Conservation (phyloP, 1,140 invertebrate species). For the Atta texana region DNA sequence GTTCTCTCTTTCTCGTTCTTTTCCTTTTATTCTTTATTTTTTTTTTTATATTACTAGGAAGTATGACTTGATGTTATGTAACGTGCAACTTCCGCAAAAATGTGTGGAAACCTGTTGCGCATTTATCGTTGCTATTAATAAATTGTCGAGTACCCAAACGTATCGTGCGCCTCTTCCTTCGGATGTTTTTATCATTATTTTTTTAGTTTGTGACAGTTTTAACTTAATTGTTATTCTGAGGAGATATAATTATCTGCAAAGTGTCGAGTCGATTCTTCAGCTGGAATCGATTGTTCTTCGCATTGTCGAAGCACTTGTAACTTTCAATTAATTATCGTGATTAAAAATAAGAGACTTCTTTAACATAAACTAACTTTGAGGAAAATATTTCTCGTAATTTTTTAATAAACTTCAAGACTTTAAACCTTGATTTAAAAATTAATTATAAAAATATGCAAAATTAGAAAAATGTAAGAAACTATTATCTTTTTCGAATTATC, state of each 20-base stretch:
- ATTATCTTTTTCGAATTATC: background rate
- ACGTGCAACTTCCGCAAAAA: slow-evolving; percentile 77
- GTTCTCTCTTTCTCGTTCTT: background rate
- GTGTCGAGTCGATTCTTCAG: background rate
- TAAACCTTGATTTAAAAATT: background rate
- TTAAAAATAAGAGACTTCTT: background rate
- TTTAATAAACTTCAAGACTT: background rate
- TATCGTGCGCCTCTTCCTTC: slow-evolving; percentile 36
- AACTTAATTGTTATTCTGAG: background rate
- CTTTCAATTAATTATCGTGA: background rate
- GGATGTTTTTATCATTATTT: background rate
- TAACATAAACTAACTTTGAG: background rate
- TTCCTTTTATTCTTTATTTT: slow-evolving; percentile 30
- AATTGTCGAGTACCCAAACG: slow-evolving; percentile 61
- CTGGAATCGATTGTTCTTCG: background rate
- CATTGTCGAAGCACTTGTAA: background rate
- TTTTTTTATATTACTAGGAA: slow-evolving; percentile 74
- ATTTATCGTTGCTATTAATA: slow-evolving; percentile 65
- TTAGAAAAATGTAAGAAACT: background rate
- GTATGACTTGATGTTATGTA: slow-evolving; percentile 73
- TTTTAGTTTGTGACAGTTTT: slow-evolving; percentile 9
- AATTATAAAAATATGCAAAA: background rate
- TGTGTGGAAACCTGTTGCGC: slow-evolving; percentile 62
- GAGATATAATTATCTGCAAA: background rate
- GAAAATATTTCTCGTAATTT: background rate